Percentiles rank a stretch among this genome's conserved stretches.
Conservation (phyloP, 2,888 invertebrate species). For the Pelosia muscerda region DNA sequence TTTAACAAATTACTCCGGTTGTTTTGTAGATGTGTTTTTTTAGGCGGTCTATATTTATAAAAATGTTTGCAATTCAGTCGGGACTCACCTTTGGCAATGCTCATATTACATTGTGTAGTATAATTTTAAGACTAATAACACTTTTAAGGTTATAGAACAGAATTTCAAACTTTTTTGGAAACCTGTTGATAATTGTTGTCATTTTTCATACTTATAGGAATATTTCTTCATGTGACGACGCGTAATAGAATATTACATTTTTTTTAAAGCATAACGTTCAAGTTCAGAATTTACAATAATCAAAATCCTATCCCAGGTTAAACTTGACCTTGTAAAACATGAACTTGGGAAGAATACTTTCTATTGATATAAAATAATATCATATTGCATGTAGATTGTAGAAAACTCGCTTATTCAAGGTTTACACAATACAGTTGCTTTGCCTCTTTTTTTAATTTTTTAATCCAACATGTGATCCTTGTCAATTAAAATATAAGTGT, state of each 20-base stretch:
- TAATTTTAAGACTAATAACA: slow-evolving; percentile 1
- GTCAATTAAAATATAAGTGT: no score
- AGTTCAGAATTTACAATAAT: not conserved
- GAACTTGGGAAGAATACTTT: not conserved
- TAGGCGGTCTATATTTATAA: slow-evolving; percentile 38
- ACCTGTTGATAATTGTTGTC: not conserved
- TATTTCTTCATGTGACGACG: not conserved
- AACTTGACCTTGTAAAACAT: not conserved
- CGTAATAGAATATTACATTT: not conserved
- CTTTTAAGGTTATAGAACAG: slow-evolving; percentile 5
- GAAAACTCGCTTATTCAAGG: not conserved
- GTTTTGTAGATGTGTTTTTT: slow-evolving; percentile 31
- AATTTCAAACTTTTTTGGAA: no score
- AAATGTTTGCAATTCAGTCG: slow-evolving; percentile 23
- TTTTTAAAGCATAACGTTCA: no score
- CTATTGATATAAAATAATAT: not conserved
- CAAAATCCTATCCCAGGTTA: not conserved
- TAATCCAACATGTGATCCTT: no score
- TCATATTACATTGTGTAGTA: slow-evolving; percentile 13
- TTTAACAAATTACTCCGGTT: slow-evolving; percentile 28
- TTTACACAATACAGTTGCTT: no score
- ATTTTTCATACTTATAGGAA: not conserved
- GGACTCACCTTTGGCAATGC: slow-evolving; percentile 15
- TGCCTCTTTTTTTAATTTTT: no score
- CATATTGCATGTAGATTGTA: not conserved